Evolutionary conservation across 2,797 vertebrate genomes (phyloP).

Genomic region (Pseudochaenichthys georgianus): DNA sequence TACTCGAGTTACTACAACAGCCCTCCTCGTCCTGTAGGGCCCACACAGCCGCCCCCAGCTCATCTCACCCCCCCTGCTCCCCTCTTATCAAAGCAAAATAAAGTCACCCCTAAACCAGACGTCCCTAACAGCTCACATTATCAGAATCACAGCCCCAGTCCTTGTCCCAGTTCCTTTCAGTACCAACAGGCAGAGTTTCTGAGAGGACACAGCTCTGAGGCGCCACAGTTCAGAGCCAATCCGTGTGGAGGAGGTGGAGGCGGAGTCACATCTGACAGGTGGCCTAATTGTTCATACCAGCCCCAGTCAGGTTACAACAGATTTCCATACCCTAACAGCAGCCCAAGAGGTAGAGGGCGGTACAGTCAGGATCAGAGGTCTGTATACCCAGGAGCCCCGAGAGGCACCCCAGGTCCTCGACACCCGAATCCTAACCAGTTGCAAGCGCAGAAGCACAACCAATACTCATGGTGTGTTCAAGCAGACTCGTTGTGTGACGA

Average conservation of each 20-base stretch:
- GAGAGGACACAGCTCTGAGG: slow-evolving; percentile 74
- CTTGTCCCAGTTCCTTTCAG: slow-evolving; percentile 69
- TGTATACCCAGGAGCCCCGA: slow-evolving; percentile 25
- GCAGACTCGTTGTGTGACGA: slow-evolving; percentile 58
- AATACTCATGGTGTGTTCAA: slow-evolving; percentile 33
- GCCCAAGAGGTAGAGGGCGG: slow-evolving; percentile 53
- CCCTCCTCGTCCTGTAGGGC: slow-evolving; percentile 35
- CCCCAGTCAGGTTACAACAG: slow-evolving; percentile 61
- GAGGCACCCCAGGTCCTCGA: slow-evolving; percentile 24
- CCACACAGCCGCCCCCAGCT: slow-evolving; percentile 36
- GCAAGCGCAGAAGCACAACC: slow-evolving; percentile 47
- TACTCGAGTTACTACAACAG: slow-evolving; percentile 52
- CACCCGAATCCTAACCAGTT: slow-evolving; percentile 57
- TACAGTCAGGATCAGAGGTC: slow-evolving; percentile 58
- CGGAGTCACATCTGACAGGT: background rate
- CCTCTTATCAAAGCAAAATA: slow-evolving; percentile 38
- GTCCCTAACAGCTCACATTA: slow-evolving; percentile 41
- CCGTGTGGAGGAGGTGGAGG: slow-evolving; percentile 10
- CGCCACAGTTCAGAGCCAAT: slow-evolving; percentile 68
- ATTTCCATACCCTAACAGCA: slow-evolving; percentile 53
- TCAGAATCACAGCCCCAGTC: slow-evolving; percentile 20
- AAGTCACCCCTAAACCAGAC: slow-evolving; percentile 25
- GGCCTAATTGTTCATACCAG: slow-evolving; percentile 27
- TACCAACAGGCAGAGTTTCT: slow-evolving; percentile 85
- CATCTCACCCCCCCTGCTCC: slow-evolving; percentile 40